Base-by-base conservation (phyloP, 1,140 invertebrate genomes). In the Parapsyche elsis region DNA sequence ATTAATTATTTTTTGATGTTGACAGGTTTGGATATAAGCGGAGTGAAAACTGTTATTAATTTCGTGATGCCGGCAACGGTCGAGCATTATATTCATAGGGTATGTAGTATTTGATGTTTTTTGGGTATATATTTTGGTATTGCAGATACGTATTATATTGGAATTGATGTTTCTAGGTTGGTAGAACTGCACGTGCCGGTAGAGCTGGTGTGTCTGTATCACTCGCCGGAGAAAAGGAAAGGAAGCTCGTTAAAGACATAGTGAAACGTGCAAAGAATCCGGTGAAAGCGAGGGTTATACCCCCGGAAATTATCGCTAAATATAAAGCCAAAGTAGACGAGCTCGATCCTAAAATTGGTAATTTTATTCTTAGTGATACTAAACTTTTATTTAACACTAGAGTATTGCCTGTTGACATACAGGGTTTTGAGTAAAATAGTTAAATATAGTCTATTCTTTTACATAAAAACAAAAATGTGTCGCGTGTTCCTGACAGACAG, bases 1-100 rank as follows among this genome's bases (percentile, higher is more conserved):
- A 24, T 59, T 21, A 75, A 57, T 9, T 23, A 75, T 75, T 71
- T 71, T 9, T 23, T n/a, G 5, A 7, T 77, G 7, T 49, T 81
- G 76, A 44, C 59, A 83, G 82, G 98, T 88, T 90, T 99, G 26
- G 98, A 99, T 88, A 99, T 99, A 84, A 92, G 94, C 64, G 97
- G 96, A 7, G 97, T 99, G 0, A 95, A 97, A 89, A 99, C 97
- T 46, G 97, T 99, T 2, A 96, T 99, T 53, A 99, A 99, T 88
- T 99, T 98, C 87, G 94, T 96, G 0, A 94, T 99, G 94, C 98
- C 98, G 1, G 93, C 94, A 19, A 96, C 96, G 0, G 87, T 98
- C 9, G 95, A 99, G 85, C 97, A 98, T 88, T 99, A 99, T 85
- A 97, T 99, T 86, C 98, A 99, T 85, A 90, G 93, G 86, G 93